A percentile compares a stretch with the other conserved stretches of the same genome.
These are phyloP conservation scores for Alentia gelatinosa DNA, from an alignment of 2,888 invertebrate species.

Conservation along the genomic window DNA sequence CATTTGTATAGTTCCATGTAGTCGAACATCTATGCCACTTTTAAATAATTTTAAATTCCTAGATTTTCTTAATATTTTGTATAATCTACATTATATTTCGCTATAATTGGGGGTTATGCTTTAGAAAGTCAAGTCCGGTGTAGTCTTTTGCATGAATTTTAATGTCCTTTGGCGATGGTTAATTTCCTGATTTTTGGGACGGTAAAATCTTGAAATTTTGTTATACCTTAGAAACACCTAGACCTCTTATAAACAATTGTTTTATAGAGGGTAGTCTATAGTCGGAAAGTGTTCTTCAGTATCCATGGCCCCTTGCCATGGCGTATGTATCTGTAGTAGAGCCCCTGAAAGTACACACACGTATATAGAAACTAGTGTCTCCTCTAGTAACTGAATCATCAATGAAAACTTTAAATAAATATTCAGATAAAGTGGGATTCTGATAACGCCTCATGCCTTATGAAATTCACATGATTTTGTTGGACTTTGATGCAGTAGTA, in stretches of 20 bases:
- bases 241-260: background rate
- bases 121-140: background rate
- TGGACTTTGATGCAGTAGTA: background rate
- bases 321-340: background rate
- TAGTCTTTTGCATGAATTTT: conserved; percentile 25
- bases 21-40: background rate
- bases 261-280: background rate
- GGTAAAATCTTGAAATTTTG: background rate
- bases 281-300: background rate
- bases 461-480: background rate
- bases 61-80: background rate
- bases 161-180: background rate
- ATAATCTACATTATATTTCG: background rate
- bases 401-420: background rate
- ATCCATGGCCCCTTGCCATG: background rate
- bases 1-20: background rate
- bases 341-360: background rate
- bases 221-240: background rate
- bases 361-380: background rate
- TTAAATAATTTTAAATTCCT: background rate
- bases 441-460: background rate
- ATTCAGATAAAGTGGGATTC: background rate
- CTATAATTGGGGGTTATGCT: background rate
- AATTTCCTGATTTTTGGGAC: background rate
- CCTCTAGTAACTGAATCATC: too few relatives aligned